phyloP scores from a whole-genome alignment of 2,113 vertebrate species.

The Phoenicopterus ruber region DNA sequence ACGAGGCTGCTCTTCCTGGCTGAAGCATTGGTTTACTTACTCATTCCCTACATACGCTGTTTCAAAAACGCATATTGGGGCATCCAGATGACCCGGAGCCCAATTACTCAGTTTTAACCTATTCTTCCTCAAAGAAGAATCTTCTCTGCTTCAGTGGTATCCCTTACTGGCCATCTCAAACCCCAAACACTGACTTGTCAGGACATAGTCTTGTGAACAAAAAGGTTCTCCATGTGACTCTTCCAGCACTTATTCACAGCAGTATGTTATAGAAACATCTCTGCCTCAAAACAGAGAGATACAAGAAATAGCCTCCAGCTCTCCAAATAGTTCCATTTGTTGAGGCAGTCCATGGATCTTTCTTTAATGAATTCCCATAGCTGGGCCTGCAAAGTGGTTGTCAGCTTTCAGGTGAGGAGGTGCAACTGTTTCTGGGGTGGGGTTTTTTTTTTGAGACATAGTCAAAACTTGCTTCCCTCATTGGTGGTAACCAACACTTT shows the following conservation, averaged over 20 bases:
- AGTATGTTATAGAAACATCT: neutral
- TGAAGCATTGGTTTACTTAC: neutral
- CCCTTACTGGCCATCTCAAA: neutral
- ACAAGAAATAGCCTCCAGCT: neutral
- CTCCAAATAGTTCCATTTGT: neutral
- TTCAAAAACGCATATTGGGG: neutral
- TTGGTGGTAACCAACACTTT: neutral
- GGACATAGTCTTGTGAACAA: neutral
- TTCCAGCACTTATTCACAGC: neutral
- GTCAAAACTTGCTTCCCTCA: neutral
- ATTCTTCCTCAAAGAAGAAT: neutral
- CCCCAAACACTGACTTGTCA: neutral
- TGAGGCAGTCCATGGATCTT: neutral
- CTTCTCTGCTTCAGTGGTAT: neutral
- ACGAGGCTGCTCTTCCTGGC: neutral
- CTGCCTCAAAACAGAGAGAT: neutral
- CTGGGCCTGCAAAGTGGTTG: neutral
- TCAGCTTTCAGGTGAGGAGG: neutral
- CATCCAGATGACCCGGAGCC: neutral
- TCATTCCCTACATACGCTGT: accelerated
- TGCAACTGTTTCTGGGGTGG: neutral
- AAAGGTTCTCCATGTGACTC: neutral
- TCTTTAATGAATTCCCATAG: neutral
- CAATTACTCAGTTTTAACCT: neutral
- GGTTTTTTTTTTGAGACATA: neutral